A percentile compares a stretch with the other conserved stretches of the same genome.
Conservation (phyloP, 2,113 vertebrate species). For the Rhizomys pruinosus region DNA sequence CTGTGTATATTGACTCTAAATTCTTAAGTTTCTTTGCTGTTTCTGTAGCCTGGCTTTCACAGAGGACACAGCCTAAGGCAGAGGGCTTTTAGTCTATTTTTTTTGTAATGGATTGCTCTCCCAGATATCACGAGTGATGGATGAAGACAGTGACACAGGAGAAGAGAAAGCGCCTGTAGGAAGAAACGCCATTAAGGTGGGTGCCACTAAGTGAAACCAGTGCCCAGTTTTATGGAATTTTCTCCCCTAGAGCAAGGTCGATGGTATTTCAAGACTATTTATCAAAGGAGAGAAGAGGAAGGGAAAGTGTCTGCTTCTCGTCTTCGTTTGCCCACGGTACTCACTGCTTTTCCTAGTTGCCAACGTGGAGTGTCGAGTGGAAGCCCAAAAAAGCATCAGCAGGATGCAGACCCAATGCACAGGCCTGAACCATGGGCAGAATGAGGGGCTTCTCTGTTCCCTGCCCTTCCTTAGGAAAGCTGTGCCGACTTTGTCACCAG, state of each 20-base stretch:
- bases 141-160: not conserved
- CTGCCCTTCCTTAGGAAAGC: no score
- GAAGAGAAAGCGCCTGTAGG: not conserved
- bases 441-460: no score
- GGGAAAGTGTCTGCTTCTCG: not conserved
- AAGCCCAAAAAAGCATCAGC: not conserved
- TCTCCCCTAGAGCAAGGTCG: not conserved
- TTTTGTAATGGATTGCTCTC: not conserved
- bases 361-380: not conserved
- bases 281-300: not conserved
- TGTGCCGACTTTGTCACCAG: no score
- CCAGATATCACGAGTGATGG: conserved; percentile 21
- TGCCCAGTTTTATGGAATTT: not conserved
- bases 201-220: conserved; percentile 29
- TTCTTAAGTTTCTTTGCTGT: not conserved
- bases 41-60: not conserved
- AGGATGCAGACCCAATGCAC: not conserved
- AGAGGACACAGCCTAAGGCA: not conserved
- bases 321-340: not conserved
- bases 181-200: not conserved
- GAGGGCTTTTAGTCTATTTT: conserved; percentile 1
- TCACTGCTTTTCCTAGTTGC: not conserved
- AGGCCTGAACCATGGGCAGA: no score
- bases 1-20: not conserved
- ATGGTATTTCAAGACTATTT: not conserved